phyloP scores from a whole-genome alignment of 1,140 invertebrate genomes.

The Odontomachus brunneus region DNA sequence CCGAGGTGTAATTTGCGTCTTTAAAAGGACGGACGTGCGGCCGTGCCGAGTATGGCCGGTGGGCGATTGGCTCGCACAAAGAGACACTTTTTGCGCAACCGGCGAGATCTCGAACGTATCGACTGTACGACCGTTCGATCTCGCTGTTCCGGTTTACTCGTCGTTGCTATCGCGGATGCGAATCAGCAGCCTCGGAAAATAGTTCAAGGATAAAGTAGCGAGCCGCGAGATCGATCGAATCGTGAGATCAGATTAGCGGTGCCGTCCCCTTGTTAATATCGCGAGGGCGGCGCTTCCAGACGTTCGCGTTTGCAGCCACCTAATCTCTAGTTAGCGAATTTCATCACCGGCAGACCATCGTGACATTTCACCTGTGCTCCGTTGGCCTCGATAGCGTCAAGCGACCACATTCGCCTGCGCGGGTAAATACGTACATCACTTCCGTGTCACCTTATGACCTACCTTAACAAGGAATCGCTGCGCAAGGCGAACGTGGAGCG shows the following conservation, averaged over 20 bases:
- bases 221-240: slow-evolving; percentile 21
- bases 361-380: slow-evolving; percentile 64
- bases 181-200: slow-evolving; percentile 16
- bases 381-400: slow-evolving; percentile 47
- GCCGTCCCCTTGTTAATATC: slow-evolving; percentile 27
- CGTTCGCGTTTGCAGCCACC: slow-evolving; percentile 15
- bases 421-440: slow-evolving; percentile 51
- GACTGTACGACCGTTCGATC: slow-evolving; percentile 15
- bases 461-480: slow-evolving; percentile 48
- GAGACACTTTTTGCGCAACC: slow-evolving; percentile 19
- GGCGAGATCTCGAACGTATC: slow-evolving; percentile 1
- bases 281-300: slow-evolving; percentile 20
- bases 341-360: slow-evolving; percentile 43
- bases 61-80: background rate
- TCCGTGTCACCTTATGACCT: slow-evolving; percentile 55
- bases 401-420: slow-evolving; percentile 29
- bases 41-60: background rate
- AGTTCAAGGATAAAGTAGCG: slow-evolving; percentile 25
- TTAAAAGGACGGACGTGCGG: slow-evolving; percentile 40
- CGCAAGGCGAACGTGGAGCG: background rate
- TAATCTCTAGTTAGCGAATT: slow-evolving; percentile 56
- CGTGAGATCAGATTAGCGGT: slow-evolving; percentile 11
- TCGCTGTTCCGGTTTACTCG: slow-evolving; percentile 20
- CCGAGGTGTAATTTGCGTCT: slow-evolving; percentile 32
- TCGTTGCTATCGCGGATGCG: background rate